Percentiles rank a stretch among this genome's conserved stretches.
phyloP scores from a whole-genome alignment of 2,888 invertebrate species.

The Orgyia antiqua region DNA sequence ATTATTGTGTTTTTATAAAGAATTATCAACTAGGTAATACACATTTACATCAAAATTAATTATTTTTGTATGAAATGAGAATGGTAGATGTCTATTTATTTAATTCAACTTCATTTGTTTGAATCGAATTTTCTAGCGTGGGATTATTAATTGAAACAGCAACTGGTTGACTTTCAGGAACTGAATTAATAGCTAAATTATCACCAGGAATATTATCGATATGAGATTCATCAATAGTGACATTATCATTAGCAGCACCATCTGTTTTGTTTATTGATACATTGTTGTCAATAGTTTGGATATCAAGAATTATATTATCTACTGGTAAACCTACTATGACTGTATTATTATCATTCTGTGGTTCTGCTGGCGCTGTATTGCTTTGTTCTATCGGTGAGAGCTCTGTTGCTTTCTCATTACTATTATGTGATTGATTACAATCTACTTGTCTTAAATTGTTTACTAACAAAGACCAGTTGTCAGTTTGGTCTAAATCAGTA shows the following conservation, averaged over 20 bases:
- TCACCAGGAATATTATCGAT: constrained; percentile 1
- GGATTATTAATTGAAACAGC: too few relatives aligned
- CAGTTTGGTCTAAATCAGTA: constrained; percentile 22
- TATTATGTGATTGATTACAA: constrained; percentile 8
- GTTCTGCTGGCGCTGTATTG: neutral
- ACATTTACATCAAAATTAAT: too few relatives aligned
- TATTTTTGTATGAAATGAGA: too few relatives aligned
- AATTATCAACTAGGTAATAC: too few relatives aligned
- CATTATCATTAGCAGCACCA: neutral
- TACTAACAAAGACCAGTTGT: constrained; percentile 6
- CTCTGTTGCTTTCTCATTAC: constrained; percentile 3
- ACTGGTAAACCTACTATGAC: neutral
- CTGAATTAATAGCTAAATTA: neutral
- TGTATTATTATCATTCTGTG: constrained; percentile 2
- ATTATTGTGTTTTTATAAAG: too few relatives aligned
- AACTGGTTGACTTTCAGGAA: constrained; percentile 1
- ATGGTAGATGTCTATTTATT: too few relatives aligned
- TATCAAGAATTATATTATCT: neutral
- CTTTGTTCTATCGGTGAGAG: neutral
- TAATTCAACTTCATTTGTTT: too few relatives aligned
- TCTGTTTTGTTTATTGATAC: too few relatives aligned
- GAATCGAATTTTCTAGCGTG: too few relatives aligned
- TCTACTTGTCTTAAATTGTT: constrained; percentile 2
- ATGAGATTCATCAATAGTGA: neutral
- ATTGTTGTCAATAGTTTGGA: neutral